These are phyloP conservation scores for Sclerodermus sp. DNA, from an alignment of 2,888 invertebrate genomes.

Conservation along the genomic window DNA sequence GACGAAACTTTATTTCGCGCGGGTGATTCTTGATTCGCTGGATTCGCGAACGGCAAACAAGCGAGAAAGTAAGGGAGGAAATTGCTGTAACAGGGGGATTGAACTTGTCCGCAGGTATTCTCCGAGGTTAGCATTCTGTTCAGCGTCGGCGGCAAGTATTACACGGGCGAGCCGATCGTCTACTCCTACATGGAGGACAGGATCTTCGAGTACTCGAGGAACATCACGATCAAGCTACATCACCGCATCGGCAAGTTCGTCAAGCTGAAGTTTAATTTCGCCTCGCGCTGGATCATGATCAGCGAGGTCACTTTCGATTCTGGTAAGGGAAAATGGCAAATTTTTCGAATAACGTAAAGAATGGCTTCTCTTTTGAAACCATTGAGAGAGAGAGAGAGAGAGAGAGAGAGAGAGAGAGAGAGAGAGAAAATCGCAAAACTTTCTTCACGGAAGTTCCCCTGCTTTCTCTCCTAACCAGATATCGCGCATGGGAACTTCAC, in stretches of 20 bases:
- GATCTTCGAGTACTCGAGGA: conserved; percentile 78
- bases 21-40: no score
- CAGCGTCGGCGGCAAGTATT: conserved; percentile 79
- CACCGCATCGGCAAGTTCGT: conserved; percentile 81
- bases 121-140: conserved; percentile 78
- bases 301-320: conserved; percentile 89
- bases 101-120: conserved; percentile 67
- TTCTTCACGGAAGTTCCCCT: not conserved
- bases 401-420: no score
- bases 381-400: no score
- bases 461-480: conserved; percentile 57
- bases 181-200: conserved; percentile 74
- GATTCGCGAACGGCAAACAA: no score
- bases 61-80: no score
- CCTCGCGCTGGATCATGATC: conserved; percentile 84
- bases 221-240: conserved; percentile 80
- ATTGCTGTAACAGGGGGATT: no score
- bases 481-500: conserved; percentile 64
- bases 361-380: no score
- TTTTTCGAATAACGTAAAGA: no score
- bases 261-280: conserved; percentile 75
- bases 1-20: no score
- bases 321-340: no score
- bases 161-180: conserved; percentile 75
- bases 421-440: not conserved